Evolutionary conservation across 1,140 invertebrate genomes (phyloP).

Genomic region (Lucilia cuprina): DNA sequence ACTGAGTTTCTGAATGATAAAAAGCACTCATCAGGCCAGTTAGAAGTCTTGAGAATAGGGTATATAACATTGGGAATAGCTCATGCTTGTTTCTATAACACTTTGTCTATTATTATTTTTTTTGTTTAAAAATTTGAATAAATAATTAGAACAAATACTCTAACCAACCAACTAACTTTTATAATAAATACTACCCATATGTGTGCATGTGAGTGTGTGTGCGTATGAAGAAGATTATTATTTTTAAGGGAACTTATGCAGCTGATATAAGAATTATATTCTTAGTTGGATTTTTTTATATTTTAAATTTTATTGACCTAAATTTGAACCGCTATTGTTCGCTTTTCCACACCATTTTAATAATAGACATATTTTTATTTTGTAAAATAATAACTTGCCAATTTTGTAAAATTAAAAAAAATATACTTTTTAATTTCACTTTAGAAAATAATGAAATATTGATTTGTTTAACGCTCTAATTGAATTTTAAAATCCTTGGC

Average conservation of each 20-base stretch:
- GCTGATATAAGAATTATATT: background rate
- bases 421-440: no score
- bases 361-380: background rate
- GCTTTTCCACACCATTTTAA: background rate
- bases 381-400: background rate
- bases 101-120: no score
- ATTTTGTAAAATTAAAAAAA: background rate
- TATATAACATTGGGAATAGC: no score
- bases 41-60: no score
- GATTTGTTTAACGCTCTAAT: no score
- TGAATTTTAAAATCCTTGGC: no score
- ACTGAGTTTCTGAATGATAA: no score
- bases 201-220: background rate
- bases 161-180: background rate
- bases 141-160: background rate
- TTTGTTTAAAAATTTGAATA: background rate
- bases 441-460: no score
- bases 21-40: no score
- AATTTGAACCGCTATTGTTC: background rate
- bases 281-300: background rate
- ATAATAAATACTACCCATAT: background rate
- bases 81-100: no score
- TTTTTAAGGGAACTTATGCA: constrained; percentile 25
- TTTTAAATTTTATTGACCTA: background rate
- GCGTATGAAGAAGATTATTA: background rate